Conservation (phyloP, 2,113 vertebrate genomes). For the Hirundichthys speculiger region DNA sequence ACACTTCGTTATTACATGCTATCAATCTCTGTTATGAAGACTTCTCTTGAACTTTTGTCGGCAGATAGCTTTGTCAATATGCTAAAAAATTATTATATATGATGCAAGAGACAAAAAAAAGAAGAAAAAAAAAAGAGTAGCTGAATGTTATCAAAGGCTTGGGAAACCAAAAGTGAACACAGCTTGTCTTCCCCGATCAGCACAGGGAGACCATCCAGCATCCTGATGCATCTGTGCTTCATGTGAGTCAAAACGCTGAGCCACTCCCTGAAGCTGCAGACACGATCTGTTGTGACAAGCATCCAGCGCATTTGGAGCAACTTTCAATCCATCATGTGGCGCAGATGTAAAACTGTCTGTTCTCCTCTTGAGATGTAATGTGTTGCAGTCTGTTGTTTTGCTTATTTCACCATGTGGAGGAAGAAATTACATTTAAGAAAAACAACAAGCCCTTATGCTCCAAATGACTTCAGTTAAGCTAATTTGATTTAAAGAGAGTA, state of each 20-base stretch:
- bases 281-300: constrained; percentile 52
- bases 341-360: constrained; percentile 10
- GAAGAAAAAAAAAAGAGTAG: not conserved
- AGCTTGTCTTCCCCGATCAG: constrained; percentile 63
- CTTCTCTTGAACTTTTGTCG: constrained; percentile 27
- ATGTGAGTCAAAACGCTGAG: constrained; percentile 35
- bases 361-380: constrained; percentile 11
- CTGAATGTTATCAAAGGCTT: constrained; percentile 43
- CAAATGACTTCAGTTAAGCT: constrained; percentile 25
- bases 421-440: constrained; percentile 22
- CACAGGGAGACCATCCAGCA: constrained; percentile 45
- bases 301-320: constrained; percentile 37
- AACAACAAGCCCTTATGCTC: constrained; percentile 25
- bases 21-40: constrained; percentile 46
- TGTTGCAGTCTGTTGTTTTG: constrained; percentile 27
- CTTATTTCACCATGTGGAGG: constrained; percentile 9
- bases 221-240: constrained; percentile 28
- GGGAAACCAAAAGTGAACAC: constrained; percentile 62
- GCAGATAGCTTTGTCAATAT: not conserved
- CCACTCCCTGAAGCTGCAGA: constrained; percentile 41
- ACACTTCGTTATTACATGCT: constrained; percentile 38
- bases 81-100: too few species aligned
- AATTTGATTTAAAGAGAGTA: constrained; percentile 29
- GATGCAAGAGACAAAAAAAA: not conserved
- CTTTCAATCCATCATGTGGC: constrained; percentile 36